phyloP scores from a whole-genome alignment of 2,797 vertebrate genomes.

The Peromyscus nudipes region DNA sequence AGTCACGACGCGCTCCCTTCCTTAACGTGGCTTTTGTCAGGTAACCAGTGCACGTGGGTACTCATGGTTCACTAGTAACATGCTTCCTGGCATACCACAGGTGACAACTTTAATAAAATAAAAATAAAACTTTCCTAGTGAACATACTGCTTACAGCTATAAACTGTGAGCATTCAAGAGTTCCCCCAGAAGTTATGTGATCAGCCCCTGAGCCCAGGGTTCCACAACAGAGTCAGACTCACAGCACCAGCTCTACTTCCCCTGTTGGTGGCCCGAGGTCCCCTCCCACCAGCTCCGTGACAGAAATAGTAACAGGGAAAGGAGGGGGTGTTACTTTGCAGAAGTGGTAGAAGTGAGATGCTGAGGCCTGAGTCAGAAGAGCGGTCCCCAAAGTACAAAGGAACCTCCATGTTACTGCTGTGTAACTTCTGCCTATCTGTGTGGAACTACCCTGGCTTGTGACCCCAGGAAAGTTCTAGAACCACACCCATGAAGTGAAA shows the following conservation, averaged over 20 bases:
- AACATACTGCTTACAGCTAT: conserved; percentile 23
- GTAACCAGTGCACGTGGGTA: background rate
- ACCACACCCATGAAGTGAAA: background rate
- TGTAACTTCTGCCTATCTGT: background rate
- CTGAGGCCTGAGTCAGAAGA: too few species aligned
- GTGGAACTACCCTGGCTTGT: background rate
- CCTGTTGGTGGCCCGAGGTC: too few species aligned
- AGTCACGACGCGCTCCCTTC: background rate
- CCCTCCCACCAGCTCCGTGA: too few species aligned
- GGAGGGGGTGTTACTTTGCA: too few species aligned
- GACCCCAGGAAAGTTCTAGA: background rate
- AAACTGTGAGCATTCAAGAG: background rate
- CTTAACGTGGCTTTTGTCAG: background rate
- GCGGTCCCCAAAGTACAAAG: background rate
- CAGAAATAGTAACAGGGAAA: too few species aligned
- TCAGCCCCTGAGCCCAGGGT: background rate
- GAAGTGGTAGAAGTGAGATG: too few species aligned
- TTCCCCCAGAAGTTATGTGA: background rate
- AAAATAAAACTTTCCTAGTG: background rate
- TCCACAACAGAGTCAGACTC: background rate
- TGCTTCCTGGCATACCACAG: background rate
- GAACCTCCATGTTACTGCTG: background rate
- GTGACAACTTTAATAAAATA: background rate
- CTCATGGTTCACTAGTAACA: background rate
- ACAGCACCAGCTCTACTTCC: too few species aligned